Conservation (phyloP, 2,113 vertebrate genomes). For the Podocnemis expansa region DNA sequence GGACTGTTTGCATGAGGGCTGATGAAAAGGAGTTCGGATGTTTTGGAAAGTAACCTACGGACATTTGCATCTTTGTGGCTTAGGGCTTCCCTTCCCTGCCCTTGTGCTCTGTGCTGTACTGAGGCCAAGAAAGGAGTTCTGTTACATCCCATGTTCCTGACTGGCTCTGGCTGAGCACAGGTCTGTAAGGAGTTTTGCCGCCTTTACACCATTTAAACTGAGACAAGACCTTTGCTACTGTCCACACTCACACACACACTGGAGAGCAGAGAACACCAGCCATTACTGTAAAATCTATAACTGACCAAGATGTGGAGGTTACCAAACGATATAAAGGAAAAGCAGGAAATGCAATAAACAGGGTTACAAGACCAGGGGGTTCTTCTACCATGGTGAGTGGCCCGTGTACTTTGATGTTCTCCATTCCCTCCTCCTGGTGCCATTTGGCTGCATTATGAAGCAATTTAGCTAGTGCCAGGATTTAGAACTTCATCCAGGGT, state of each 20-base stretch:
- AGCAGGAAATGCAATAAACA: slow-evolving; percentile 69
- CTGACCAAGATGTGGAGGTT: slow-evolving; percentile 65
- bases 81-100: too few species aligned
- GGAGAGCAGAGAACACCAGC: background rate
- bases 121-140: background rate
- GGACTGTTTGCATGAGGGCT: background rate
- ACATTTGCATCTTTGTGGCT: background rate
- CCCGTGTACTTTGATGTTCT: background rate
- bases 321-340: slow-evolving; percentile 61
- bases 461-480: background rate
- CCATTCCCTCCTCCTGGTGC: too few species aligned
- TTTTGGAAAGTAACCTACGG: background rate
- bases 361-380: slow-evolving; percentile 67
- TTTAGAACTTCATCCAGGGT: background rate
- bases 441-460: background rate
- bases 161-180: background rate
- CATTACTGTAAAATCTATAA: slow-evolving; percentile 62
- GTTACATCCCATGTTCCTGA: background rate
- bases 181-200: background rate
- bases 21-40: background rate
- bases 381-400: slow-evolving; percentile 39
- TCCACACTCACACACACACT: background rate
- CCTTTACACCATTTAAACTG: background rate
- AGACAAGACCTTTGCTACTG: background rate
- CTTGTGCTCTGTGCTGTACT: background rate